Evolutionary conservation across 92 coral and sea anemone species (phyloP).

Genomic region (Hydrozoanthus gracilis): DNA sequence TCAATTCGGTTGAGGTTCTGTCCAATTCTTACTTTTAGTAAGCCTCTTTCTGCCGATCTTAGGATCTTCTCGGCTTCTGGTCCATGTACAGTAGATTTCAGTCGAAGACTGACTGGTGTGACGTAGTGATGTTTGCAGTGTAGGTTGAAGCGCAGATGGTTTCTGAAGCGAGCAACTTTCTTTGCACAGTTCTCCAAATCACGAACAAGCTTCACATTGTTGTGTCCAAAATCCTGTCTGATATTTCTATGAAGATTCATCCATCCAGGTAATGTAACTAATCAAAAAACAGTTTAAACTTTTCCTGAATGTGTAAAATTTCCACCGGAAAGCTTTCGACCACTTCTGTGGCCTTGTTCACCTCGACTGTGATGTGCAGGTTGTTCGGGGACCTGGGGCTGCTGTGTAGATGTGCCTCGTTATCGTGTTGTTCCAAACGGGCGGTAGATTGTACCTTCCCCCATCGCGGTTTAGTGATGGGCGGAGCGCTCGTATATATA

Average conservation of each 20-base stretch:
- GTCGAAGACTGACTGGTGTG: constrained; percentile 25
- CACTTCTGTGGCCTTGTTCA: constrained; percentile 16
- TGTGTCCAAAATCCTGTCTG: constrained; percentile 11
- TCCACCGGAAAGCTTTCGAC: background rate
- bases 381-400: background rate
- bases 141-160: constrained; percentile 23
- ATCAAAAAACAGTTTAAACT: background rate
- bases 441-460: constrained; percentile 19
- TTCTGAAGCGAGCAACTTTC: background rate
- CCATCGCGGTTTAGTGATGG: constrained; percentile 30
- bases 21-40: no score
- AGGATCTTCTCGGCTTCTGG: background rate
- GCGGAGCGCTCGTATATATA: background rate
- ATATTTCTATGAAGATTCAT: background rate
- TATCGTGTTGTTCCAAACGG: background rate
- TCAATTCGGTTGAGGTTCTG: no score
- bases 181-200: background rate
- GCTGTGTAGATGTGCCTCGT: no score
- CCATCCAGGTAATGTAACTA: background rate
- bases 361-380: background rate
- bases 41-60: no score
- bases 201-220: constrained; percentile 21
- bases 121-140: constrained; percentile 23
- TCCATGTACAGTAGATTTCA: constrained; percentile 20
- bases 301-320: background rate